These are phyloP conservation scores for Ornithorhynchus anatinus DNA, from an alignment of 2,113 vertebrate genomes.

Conservation along the genomic window DNA sequence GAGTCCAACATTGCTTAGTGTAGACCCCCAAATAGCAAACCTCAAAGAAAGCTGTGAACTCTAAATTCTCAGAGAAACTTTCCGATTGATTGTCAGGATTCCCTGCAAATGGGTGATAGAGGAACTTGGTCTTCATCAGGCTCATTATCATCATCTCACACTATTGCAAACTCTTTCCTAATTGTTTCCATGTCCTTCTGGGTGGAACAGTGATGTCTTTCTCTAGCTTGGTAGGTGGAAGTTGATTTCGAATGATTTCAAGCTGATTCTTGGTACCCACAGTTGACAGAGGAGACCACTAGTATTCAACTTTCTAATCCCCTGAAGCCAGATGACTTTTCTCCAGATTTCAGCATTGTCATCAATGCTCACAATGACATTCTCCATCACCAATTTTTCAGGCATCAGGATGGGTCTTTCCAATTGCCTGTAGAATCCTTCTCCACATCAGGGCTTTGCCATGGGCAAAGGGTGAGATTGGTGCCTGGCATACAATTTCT, in stretches of 20 bases:
- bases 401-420: not conserved
- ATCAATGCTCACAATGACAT: not conserved
- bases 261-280: not conserved
- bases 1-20: too few species aligned
- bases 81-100: too few species aligned
- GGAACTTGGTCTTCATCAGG: too few species aligned
- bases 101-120: too few species aligned
- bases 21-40: too few species aligned
- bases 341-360: slow-evolving; percentile 1
- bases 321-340: not conserved
- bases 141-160: too few species aligned
- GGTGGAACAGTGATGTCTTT: too few species aligned
- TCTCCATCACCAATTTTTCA: slow-evolving; percentile 4
- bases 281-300: not conserved
- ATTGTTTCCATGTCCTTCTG: too few species aligned
- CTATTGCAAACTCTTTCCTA: too few species aligned
- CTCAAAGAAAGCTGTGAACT: too few species aligned
- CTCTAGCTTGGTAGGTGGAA: too few species aligned
- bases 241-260: not conserved
- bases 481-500: not conserved
- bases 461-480: slow-evolving; percentile 11
- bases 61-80: too few species aligned
- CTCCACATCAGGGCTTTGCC: slow-evolving; percentile 3
- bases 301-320: not conserved
- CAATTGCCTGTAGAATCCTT: slow-evolving; percentile 10